phyloP scores from a whole-genome alignment of 2,797 vertebrate genomes.

The Miichthys miiuy region DNA sequence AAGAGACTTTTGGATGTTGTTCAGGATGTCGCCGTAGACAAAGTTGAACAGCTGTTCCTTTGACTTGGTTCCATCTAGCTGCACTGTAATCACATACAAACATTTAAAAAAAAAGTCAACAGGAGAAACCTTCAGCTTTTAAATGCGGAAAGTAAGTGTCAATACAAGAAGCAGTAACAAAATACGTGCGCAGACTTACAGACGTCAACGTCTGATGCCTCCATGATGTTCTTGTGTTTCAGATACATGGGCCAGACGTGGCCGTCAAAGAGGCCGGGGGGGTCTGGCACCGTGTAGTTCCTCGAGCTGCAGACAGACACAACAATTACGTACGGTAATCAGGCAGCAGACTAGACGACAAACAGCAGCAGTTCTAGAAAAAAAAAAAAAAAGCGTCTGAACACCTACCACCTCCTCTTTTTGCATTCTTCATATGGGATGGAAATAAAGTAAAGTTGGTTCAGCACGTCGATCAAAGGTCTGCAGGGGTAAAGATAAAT shows the following conservation, averaged over 20 bases:
- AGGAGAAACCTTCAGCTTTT: neutral
- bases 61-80: conserved; percentile 91
- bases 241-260: conserved; percentile 96
- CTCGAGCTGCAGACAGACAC: conserved; percentile 84
- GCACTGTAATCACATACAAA: conserved; percentile 81
- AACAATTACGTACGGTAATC: neutral
- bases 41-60: conserved; percentile 90
- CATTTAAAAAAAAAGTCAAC: neutral
- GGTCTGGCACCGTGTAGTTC: conserved; percentile 92
- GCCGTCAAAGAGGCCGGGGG: conserved; percentile 93
- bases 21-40: conserved; percentile 89
- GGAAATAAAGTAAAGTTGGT: conserved; percentile 93
- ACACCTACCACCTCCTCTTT: conserved; percentile 91
- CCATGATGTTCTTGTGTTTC: conserved; percentile 92
- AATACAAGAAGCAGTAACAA: neutral
- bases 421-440: conserved; percentile 97
- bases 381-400: neutral
- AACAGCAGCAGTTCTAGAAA: neutral
- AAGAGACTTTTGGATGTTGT: conserved; percentile 84
- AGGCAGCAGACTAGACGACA: neutral
- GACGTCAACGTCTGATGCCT: conserved; percentile 87
- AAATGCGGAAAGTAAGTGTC: neutral
- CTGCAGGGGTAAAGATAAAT: conserved; percentile 66
- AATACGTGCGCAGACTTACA: conserved; percentile 73
- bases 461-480: conserved; percentile 91